Conservation (phyloP, 2,888 invertebrate genomes). For the Cosmorhoe ocellata region DNA sequence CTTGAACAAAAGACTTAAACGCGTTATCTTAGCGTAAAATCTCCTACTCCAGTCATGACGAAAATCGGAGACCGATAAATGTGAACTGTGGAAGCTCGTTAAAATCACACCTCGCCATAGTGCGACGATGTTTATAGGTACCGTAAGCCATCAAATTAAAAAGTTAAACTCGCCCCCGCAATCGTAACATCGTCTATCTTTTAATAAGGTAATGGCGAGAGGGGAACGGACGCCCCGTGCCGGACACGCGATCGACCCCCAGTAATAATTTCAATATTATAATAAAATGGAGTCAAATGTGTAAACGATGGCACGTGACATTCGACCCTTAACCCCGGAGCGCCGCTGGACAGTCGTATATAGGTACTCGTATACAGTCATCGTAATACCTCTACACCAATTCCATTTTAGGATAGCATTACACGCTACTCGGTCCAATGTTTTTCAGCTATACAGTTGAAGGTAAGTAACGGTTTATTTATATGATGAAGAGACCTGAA, state of each 20-base stretch:
- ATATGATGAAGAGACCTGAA: no score
- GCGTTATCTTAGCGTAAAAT: slow-evolving; percentile 13
- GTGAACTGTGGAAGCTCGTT: slow-evolving; percentile 26
- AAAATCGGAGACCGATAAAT: slow-evolving; percentile 3
- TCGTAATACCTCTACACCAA: neutral
- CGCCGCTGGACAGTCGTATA: neutral
- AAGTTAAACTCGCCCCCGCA: slow-evolving; percentile 63
- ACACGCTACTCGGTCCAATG: no score
- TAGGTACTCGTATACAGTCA: neutral
- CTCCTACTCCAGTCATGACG: slow-evolving; percentile 4
- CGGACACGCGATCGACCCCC: slow-evolving; percentile 60
- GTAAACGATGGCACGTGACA: slow-evolving; percentile 73
- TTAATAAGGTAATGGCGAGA: slow-evolving; percentile 73
- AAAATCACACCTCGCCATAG: slow-evolving; percentile 68
- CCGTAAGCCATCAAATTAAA: slow-evolving; percentile 71
- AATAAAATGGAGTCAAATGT: slow-evolving; percentile 76
- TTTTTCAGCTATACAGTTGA: no score
- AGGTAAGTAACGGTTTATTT: no score
- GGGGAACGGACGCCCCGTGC: slow-evolving; percentile 47
- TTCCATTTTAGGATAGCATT: no score
- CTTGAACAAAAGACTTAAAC: slow-evolving; percentile 27
- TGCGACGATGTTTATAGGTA: slow-evolving; percentile 43
- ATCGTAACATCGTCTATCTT: slow-evolving; percentile 57
- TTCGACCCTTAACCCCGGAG: slow-evolving; percentile 28
- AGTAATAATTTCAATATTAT: slow-evolving; percentile 76